Evolutionary conservation across 2,113 vertebrate species (phyloP), one percentile per base, ranked within the genome.

Genomic region (Geococcyx californianus): DNA sequence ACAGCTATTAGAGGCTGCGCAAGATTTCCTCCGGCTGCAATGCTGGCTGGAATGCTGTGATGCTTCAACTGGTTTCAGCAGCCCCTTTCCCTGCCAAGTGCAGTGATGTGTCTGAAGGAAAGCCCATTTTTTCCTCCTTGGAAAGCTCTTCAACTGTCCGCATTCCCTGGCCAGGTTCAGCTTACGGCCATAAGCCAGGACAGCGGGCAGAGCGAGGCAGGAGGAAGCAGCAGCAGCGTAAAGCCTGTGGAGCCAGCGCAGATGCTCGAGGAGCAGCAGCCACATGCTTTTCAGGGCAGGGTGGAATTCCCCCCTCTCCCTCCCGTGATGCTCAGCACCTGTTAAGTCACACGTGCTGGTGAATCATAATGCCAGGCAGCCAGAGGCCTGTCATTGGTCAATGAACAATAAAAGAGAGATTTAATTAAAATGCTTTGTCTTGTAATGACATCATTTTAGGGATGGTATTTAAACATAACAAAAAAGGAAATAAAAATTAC

Each of bases 101-200:
- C 67, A 7, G n/a, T 12, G 2, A 25, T 9, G 78, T 10, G 55
- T 74, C 42, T 36, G 78, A 70, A 68, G 56, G 44, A 90, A 66
- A 80, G 20, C 49, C 10, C 0, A 6, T 56, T 25, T 29, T 44
- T 76, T 21, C n/a, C 11, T 2, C 18, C 29, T 36, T 34, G 45
- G n/a, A 29, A 70, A 72, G 34, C 54, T 47, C 42, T 36, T 34
- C 67, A 15, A 0, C 36, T 5, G 0, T 2, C 29, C 3, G 5
- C 12, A 1, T 16, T 69, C n/a, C 33, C 49, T 9, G 67, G 33
- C 23, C 4, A 13, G 12, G 49, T 0, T 70, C 51, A 5, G 28
- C 45, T 15, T 24, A 1, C 1, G 17, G 51, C 63, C 8, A 1
- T 1, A 0, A 1, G 15, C 40, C 74, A 26, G 82, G 25, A 13